Percentiles rank a stretch among this genome's conserved stretches.
These are phyloP conservation scores for Lasioglossum oenotherae DNA, from an alignment of 2,888 invertebrate species.

Conservation along the genomic window DNA sequence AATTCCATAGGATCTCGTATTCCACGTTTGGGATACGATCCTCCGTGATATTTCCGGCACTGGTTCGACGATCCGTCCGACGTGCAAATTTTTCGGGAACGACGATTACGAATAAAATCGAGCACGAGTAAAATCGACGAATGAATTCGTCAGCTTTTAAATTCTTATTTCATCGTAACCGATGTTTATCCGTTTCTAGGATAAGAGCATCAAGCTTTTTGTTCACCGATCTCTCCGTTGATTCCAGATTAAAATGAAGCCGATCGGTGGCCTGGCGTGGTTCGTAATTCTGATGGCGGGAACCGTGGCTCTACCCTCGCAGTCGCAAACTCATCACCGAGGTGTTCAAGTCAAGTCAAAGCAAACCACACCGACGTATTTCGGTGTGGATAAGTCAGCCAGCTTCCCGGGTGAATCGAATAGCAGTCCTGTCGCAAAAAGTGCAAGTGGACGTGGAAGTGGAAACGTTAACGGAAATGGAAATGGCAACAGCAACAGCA, in stretches of 20 bases:
- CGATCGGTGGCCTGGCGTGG: slow-evolving; percentile 57
- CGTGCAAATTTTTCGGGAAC: background rate
- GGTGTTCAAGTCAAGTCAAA: slow-evolving; percentile 65
- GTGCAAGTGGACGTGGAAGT: background rate
- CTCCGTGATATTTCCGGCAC: background rate
- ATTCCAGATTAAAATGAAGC: slow-evolving; percentile 55
- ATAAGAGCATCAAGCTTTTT: background rate
- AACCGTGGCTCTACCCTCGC: slow-evolving; percentile 73
- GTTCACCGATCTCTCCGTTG: background rate
- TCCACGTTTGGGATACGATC: background rate
- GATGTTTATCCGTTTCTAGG: background rate
- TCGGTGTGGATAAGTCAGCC: background rate
- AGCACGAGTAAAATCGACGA: too few species aligned
- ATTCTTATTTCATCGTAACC: background rate
- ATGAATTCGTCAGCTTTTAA: background rate
- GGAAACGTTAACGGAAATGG: background rate
- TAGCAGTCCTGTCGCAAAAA: slow-evolving; percentile 11
- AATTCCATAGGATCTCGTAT: slow-evolving; percentile 32
- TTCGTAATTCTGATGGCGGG: slow-evolving; percentile 67
- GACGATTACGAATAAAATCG: background rate
- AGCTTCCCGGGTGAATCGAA: background rate
- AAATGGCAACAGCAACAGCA: background rate
- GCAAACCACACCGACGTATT: slow-evolving; percentile 70
- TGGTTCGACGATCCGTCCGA: background rate
- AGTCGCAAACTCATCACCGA: slow-evolving; percentile 64